These are phyloP conservation scores for Mixornis gularis DNA, from an alignment of 2,113 vertebrate species.

Conservation along the genomic window DNA sequence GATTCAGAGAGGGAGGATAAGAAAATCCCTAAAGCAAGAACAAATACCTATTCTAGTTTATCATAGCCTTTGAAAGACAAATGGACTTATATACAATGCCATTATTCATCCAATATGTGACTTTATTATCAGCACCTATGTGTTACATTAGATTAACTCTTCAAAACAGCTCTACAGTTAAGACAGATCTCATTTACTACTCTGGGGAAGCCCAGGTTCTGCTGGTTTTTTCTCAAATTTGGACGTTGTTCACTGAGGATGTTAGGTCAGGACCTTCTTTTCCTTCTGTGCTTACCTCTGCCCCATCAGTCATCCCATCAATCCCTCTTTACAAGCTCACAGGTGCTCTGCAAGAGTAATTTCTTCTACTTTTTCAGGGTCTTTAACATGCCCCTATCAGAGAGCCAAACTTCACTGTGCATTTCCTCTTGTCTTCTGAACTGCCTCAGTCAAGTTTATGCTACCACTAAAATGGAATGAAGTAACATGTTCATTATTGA, in stretches of 20 bases:
- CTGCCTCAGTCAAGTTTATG: background rate
- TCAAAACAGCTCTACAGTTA: background rate
- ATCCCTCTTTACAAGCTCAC: background rate
- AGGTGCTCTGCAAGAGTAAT: background rate
- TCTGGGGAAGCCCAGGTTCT: background rate
- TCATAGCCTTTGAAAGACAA: background rate
- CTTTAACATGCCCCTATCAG: background rate
- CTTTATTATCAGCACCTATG: background rate
- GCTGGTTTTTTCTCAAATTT: background rate
- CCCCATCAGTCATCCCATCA: background rate
- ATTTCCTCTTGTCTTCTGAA: background rate
- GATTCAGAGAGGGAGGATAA: background rate
- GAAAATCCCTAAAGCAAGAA: background rate
- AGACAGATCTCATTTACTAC: background rate
- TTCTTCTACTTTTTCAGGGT: background rate
- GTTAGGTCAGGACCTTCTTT: background rate
- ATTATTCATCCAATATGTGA: background rate
- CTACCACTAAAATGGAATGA: background rate
- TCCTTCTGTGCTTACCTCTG: background rate
- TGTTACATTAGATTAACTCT: background rate
- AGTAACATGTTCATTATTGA: background rate
- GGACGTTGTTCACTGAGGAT: background rate
- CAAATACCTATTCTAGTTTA: background rate
- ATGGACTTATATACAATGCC: background rate
- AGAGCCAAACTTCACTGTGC: background rate